Evolutionary conservation across 2,888 invertebrate genomes (phyloP), one percentile per base, ranked within the genome.

Genomic region (Meiosimyza platycephala): DNA sequence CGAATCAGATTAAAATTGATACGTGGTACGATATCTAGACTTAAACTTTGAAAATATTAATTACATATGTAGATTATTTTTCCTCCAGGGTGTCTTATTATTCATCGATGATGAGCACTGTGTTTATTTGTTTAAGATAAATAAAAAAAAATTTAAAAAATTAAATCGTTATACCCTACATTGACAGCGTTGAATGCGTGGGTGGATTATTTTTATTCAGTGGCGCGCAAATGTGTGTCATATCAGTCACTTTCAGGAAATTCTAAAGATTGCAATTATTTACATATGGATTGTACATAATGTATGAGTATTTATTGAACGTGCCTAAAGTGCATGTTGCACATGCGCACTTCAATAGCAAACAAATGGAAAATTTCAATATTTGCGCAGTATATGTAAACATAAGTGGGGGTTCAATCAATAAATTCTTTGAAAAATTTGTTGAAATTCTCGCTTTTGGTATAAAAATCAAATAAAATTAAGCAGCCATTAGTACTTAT

Each of bases 221-320:
- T 62, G 62, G 62, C 62, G 28, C 28, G 13, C 55, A 57, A 57
- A 57, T 57, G 47, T 63, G 47, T 63, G 63, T 48, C 63, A 63
- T 22, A 57, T 60, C 40, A 28, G 22, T 63, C 63, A 48, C 11
- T 12, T 28, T 57, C 22, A 57, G 40, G 40, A 40, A 40, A 40
- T 40, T 9, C 40, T 40, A 9, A 1, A 40, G 40, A 40, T 40
- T 40, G 40, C 40, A 40, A 9, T 40, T 40, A 40, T 40, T 40
- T 40, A 9, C 6, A 40, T 40, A 9, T 40, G 1, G 9, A 40
- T 40, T 1, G 40, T 40, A 40, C 2, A 9, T 40, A 40, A n/a
- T 47, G 18, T 22, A 48, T 48, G 18, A 48, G 47, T 63, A 47
- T 47, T 63, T 63, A 16, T 22, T 13, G 18, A 47, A 15, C 48